Conservation (phyloP, 1,140 invertebrate species). For the Pseudachorutes palmiensis region DNA sequence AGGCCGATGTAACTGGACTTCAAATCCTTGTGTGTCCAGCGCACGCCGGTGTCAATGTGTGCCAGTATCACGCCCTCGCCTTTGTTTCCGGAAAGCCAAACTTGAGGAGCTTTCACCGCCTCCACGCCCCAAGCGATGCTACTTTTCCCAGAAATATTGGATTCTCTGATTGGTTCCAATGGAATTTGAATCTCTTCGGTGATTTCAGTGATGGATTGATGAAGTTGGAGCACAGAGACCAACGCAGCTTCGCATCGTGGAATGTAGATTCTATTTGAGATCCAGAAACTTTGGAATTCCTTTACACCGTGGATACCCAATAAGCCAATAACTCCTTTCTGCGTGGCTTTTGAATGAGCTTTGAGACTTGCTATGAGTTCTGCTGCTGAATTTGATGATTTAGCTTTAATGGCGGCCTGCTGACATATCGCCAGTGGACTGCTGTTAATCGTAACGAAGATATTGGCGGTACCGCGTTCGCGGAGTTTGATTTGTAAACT, state of each 20-base stretch:
- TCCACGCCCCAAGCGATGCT: slow-evolving; percentile 13
- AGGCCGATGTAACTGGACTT: background rate
- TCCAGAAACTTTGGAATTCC: background rate
- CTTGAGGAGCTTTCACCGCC: background rate
- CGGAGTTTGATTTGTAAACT: background rate
- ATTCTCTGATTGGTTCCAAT: background rate
- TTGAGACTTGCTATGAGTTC: background rate
- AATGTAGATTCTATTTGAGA: background rate
- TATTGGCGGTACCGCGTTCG: background rate
- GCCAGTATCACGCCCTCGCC: slow-evolving; percentile 18
- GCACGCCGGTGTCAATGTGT: slow-evolving; percentile 13
- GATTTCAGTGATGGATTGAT: background rate
- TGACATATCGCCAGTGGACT: background rate
- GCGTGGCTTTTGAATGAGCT: background rate
- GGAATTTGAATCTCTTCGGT: background rate
- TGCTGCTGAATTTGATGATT: background rate
- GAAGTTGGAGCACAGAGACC: background rate
- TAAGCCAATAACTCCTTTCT: background rate
- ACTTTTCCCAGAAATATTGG: background rate
- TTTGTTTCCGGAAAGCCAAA: background rate
- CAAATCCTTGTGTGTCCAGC: background rate
- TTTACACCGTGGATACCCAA: background rate
- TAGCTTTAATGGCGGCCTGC: background rate
- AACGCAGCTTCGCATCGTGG: background rate
- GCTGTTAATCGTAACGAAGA: background rate